These are phyloP conservation scores for Danio aesculapii DNA, from an alignment of 2,797 vertebrate species.

Conservation along the genomic window DNA sequence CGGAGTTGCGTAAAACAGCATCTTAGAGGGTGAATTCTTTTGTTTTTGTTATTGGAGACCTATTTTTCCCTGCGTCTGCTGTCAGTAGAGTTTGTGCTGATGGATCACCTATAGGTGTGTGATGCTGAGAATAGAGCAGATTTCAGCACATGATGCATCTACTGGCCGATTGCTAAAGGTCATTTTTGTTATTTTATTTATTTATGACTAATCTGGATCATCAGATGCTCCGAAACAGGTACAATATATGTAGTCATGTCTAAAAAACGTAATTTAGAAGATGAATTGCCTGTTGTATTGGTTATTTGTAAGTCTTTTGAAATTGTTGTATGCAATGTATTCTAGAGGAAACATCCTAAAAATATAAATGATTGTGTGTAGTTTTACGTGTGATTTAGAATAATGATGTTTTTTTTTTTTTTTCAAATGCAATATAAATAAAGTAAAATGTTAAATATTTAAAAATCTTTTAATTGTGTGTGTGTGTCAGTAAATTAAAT, in stretches of 20 bases:
- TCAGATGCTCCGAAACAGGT: slow-evolving; percentile 37
- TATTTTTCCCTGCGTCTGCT: slow-evolving; percentile 16
- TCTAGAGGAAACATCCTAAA: no score
- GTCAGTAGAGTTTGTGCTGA: slow-evolving; percentile 50
- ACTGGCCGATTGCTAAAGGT: slow-evolving; percentile 54
- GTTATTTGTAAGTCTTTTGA: no score
- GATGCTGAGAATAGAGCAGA: slow-evolving; percentile 53
- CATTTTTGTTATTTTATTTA: slow-evolving; percentile 53
- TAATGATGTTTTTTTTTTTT: not conserved
- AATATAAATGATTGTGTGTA: not conserved
- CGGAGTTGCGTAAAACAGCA: slow-evolving; percentile 25
- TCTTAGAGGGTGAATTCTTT: slow-evolving; percentile 20
- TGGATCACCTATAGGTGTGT: slow-evolving; percentile 52
- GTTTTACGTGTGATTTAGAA: not conserved
- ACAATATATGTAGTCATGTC: slow-evolving; percentile 12
- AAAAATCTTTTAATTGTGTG: no score
- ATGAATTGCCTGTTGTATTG: no score
- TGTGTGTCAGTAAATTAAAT: no score
- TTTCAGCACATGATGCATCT: slow-evolving; percentile 55
- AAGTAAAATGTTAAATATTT: no score
- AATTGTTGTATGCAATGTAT: no score
- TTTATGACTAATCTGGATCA: slow-evolving; percentile 40
- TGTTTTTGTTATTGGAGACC: slow-evolving; percentile 2
- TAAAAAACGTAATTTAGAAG: not conserved
- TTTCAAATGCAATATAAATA: no score